Conservation (phyloP, 2,888 invertebrate species). For the Trachelus troglodyta region DNA sequence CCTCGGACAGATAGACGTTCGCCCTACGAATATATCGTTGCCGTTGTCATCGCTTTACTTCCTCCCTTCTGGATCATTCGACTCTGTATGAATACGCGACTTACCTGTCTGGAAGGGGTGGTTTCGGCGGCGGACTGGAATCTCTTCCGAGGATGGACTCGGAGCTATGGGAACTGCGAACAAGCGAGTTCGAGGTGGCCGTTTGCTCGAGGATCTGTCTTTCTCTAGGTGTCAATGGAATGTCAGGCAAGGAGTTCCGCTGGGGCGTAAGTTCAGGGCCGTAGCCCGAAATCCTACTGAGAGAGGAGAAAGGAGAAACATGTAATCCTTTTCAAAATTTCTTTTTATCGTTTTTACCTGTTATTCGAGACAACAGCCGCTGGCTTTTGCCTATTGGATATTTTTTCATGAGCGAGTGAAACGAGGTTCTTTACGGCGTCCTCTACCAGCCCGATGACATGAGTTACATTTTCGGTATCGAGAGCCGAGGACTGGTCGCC, state of each 20-base stretch:
- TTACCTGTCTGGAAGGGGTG: conserved; percentile 85
- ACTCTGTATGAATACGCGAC: conserved; percentile 3
- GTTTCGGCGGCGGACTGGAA: conserved; percentile 87
- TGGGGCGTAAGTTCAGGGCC: conserved; percentile 66
- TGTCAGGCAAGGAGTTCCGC: conserved; percentile 81
- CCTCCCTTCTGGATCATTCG: no score
- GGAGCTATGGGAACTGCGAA: conserved; percentile 83
- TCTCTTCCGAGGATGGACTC: conserved; percentile 82
- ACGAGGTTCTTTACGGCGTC: conserved; percentile 83
- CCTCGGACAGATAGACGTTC: conserved; percentile 57
- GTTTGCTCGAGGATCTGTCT: conserved; percentile 74
- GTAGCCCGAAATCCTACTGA: conserved; percentile 58
- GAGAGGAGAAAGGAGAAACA: not conserved
- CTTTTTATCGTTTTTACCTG: conserved; percentile 42
- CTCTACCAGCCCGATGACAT: conserved; percentile 78
- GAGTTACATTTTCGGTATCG: conserved; percentile 74
- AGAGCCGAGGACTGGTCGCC: conserved; percentile 76
- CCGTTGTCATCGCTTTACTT: no score
- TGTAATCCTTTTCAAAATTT: not conserved
- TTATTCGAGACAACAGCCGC: conserved; percentile 53
- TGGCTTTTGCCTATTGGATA: conserved; percentile 72
- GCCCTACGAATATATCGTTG: conserved; percentile 34
- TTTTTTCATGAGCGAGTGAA: conserved; percentile 84
- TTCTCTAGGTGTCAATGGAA: conserved; percentile 85
- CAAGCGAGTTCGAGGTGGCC: conserved; percentile 70